Conservation (phyloP, 2,797 vertebrate genomes). For the Diglossa cyanea region DNA sequence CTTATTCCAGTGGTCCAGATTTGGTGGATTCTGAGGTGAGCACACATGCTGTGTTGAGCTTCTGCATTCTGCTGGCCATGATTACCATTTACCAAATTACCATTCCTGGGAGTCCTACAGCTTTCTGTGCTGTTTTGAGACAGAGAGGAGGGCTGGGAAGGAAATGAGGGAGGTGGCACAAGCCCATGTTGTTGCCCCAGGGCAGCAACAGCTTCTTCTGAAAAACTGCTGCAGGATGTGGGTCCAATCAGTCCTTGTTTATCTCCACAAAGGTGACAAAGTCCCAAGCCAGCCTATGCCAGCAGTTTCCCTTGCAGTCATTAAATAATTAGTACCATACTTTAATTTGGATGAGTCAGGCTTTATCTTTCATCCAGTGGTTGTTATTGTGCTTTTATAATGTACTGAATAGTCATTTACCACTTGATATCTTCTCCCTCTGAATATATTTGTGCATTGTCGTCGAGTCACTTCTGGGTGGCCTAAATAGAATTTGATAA, state of each 20-base stretch:
- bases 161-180: neutral
- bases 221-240: neutral
- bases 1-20: neutral
- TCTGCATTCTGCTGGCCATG: neutral
- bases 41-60: neutral
- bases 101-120: neutral
- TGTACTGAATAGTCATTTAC: neutral
- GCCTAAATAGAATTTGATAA: constrained; percentile 38
- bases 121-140: neutral
- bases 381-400: neutral
- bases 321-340: constrained; percentile 20
- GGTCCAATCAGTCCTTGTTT: neutral
- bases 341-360: constrained; percentile 1
- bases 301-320: neutral
- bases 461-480: neutral
- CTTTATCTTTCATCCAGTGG: neutral
- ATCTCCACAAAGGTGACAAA: neutral
- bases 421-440: neutral
- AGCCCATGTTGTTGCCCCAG: neutral
- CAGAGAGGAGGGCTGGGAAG: neutral
- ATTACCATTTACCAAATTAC: no score
- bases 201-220: neutral
- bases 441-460: constrained; percentile 11
- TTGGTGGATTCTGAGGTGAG: neutral
- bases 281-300: neutral